These are phyloP conservation scores for Periplaneta americana DNA, from an alignment of 1,140 invertebrate species.

Conservation along the genomic window DNA sequence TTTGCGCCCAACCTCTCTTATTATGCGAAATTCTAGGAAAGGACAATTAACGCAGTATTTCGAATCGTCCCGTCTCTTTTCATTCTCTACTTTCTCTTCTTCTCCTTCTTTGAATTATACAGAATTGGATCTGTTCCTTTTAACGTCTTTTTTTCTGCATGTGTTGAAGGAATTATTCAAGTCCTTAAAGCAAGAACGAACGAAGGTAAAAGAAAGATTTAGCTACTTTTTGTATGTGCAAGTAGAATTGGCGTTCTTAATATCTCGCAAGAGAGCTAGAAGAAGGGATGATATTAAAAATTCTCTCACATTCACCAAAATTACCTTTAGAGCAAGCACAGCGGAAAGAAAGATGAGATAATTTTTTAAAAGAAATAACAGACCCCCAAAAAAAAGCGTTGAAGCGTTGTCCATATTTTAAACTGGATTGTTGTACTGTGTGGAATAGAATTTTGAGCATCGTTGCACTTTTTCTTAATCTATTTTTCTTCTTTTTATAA, in stretches of 20 bases:
- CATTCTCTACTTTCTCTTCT: neutral
- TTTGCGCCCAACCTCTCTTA: neutral
- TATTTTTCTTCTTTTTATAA: neutral
- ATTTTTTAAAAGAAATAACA: neutral
- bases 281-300: neutral
- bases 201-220: neutral
- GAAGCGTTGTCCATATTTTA: neutral
- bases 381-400: neutral
- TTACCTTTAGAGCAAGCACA: neutral
- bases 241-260: neutral
- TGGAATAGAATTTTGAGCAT: neutral
- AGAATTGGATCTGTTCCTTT: neutral
- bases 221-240: neutral
- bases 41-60: neutral
- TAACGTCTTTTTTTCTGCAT: neutral
- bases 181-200: neutral
- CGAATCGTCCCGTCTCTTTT: neutral
- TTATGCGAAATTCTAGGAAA: neutral
- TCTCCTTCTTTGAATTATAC: neutral
- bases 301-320: neutral
- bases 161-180: neutral
- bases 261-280: neutral
- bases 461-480: too few relatives aligned
- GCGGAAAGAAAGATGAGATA: neutral
- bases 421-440: neutral